Percentiles rank a stretch among this genome's conserved stretches.
phyloP scores from a whole-genome alignment of 2,797 vertebrate genomes.

The Neomorphus geoffroyi region DNA sequence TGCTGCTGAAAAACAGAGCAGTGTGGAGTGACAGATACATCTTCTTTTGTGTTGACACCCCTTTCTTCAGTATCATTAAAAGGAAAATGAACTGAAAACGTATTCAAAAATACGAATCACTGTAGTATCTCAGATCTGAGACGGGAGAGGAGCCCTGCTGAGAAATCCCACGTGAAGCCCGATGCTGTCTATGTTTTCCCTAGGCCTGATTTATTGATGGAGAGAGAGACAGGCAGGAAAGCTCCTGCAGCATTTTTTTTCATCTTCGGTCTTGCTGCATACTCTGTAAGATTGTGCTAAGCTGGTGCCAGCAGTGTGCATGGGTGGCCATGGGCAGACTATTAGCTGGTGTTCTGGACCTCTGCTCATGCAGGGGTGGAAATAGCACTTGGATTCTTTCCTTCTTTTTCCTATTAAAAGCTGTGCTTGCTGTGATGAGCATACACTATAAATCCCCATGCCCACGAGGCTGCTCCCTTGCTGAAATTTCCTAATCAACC shows the following conservation, averaged over 20 bases:
- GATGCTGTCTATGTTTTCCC: background rate
- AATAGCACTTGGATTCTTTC: background rate
- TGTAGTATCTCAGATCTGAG: background rate
- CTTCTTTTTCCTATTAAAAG: background rate
- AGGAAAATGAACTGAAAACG: conserved; percentile 32
- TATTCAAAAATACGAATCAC: conserved; percentile 41
- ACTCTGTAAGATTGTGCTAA: background rate
- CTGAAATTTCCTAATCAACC: background rate
- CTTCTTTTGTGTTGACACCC: conserved; percentile 4
- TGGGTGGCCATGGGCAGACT: fast-evolving
- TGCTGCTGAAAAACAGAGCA: background rate
- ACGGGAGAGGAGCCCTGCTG: conserved; percentile 1
- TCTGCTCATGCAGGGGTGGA: background rate
- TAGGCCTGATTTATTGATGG: background rate
- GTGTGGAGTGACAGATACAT: background rate
- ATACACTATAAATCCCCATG: background rate
- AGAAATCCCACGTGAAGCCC: background rate
- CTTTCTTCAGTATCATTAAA: conserved; percentile 46
- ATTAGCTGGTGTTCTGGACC: background rate
- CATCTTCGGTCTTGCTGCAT: background rate
- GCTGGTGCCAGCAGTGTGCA: background rate
- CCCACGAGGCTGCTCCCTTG: background rate
- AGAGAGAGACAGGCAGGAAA: background rate
- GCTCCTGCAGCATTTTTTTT: background rate
- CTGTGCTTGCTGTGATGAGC: background rate